A percentile compares a stretch with the other conserved stretches of the same genome.
phyloP scores from a whole-genome alignment of 2,113 vertebrate species.

The Chamaea fasciata region DNA sequence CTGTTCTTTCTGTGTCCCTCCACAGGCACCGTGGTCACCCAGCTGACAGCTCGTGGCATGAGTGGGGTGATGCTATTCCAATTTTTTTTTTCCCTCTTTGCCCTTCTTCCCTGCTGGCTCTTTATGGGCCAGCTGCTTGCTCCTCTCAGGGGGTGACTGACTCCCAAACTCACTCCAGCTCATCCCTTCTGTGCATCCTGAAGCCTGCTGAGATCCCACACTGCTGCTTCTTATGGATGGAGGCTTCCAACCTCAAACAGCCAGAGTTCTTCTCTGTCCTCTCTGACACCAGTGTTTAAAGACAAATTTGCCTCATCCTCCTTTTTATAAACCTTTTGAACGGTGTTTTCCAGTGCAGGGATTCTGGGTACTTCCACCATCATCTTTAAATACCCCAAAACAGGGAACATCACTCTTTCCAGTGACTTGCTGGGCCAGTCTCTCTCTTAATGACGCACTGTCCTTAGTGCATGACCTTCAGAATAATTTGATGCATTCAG shows the following conservation, averaged over 20 bases:
- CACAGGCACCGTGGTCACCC: not conserved
- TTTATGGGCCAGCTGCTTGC: fast-evolving
- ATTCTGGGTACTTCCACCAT: not conserved
- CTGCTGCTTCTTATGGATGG: not conserved
- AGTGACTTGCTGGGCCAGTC: not conserved
- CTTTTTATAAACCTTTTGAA: not conserved
- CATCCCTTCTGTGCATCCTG: not conserved
- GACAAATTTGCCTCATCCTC: not conserved
- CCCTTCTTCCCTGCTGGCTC: not conserved
- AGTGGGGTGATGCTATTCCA: not conserved
- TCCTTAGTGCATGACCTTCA: not conserved
- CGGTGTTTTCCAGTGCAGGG: not conserved
- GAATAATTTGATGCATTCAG: not conserved
- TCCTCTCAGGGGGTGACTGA: not conserved
- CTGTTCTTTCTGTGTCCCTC: not conserved
- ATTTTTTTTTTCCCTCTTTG: not conserved
- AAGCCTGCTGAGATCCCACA: not conserved
- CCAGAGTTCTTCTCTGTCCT: not conserved
- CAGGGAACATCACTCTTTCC: not conserved
- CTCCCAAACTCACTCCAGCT: not conserved
- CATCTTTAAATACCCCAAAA: not conserved
- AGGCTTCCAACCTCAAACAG: not conserved
- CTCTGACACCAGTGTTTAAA: not conserved
- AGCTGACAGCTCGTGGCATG: fast-evolving
- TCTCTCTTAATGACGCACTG: not conserved